phyloP scores from a whole-genome alignment of 2,888 invertebrate genomes.

The Chironomus tentans region DNA sequence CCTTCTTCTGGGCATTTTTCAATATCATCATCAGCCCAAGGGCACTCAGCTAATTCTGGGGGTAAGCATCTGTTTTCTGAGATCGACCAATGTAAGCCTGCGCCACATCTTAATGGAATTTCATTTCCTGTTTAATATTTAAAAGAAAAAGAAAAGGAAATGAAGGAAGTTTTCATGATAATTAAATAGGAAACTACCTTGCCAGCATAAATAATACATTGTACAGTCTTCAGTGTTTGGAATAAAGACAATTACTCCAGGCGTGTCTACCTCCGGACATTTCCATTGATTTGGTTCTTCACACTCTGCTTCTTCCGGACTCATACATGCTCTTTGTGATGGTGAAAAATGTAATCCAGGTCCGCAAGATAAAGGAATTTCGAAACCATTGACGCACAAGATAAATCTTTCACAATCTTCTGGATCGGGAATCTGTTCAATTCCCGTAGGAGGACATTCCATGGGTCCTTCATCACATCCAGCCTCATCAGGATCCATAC shows the following conservation, averaged over 20 bases:
- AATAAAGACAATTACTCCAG: neutral
- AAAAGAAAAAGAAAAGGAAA: neutral
- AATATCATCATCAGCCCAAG: neutral
- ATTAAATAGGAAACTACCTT: neutral
- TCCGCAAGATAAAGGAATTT: neutral
- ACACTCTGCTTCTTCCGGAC: neutral
- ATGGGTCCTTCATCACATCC: neutral
- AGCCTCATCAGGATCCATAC: neutral
- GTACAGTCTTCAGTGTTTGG: conserved; percentile 7
- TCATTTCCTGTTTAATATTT: neutral
- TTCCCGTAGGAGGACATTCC: neutral
- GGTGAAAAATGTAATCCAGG: neutral
- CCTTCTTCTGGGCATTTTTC: neutral
- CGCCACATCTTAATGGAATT: neutral
- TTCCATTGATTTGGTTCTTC: neutral
- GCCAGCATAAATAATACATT: neutral
- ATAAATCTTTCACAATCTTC: neutral
- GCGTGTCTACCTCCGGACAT: neutral
- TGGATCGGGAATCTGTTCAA: neutral
- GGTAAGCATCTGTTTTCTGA: neutral
- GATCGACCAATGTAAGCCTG: neutral
- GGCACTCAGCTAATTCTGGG: neutral
- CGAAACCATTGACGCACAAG: neutral
- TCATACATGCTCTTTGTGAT: neutral
- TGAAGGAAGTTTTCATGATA: neutral